A percentile compares a stretch with the other conserved stretches of the same genome.
phyloP scores from a whole-genome alignment of 2,113 vertebrate species.

The Corythoichthys haematopterus region DNA sequence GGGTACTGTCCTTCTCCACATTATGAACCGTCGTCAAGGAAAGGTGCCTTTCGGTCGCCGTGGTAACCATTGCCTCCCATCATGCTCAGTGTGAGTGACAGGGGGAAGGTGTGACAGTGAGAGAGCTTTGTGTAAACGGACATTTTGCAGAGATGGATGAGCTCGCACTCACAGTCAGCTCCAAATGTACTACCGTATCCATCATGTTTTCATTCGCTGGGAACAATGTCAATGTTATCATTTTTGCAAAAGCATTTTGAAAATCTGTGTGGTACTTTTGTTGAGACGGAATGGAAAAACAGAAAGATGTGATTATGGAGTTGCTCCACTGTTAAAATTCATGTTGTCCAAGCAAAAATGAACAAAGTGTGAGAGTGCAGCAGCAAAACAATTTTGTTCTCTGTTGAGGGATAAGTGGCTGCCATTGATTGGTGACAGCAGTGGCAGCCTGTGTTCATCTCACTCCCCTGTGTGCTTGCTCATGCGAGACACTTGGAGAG shows the following conservation, averaged over 20 bases:
- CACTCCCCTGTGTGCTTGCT: constrained; percentile 52
- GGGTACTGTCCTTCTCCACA: constrained; percentile 58
- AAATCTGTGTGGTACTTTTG: neutral
- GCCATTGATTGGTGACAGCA: constrained; percentile 56
- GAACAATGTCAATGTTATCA: constrained; percentile 7
- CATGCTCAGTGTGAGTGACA: constrained; percentile 66
- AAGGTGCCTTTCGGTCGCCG: constrained; percentile 63
- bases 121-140: constrained; percentile 54
- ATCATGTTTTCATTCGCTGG: neutral
- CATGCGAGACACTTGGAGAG: constrained; percentile 37
- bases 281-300: constrained; percentile 5
- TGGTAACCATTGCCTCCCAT: constrained; percentile 68
- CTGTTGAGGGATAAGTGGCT: constrained; percentile 39
- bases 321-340: constrained; percentile 13
- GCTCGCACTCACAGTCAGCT: constrained; percentile 7
- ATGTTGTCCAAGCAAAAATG: constrained; percentile 16
- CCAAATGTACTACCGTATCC: constrained; percentile 2
- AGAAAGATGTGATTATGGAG: constrained; percentile 13
- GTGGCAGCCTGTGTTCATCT: constrained; percentile 51
- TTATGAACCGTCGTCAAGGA: constrained; percentile 64
- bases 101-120: constrained; percentile 61
- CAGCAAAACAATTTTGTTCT: constrained; percentile 28
- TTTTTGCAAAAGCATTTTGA: neutral
- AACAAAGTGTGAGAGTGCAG: constrained; percentile 13
- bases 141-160: constrained; percentile 38